phyloP scores from a whole-genome alignment of 2,888 invertebrate genomes.

The Cheilosia urbana region DNA sequence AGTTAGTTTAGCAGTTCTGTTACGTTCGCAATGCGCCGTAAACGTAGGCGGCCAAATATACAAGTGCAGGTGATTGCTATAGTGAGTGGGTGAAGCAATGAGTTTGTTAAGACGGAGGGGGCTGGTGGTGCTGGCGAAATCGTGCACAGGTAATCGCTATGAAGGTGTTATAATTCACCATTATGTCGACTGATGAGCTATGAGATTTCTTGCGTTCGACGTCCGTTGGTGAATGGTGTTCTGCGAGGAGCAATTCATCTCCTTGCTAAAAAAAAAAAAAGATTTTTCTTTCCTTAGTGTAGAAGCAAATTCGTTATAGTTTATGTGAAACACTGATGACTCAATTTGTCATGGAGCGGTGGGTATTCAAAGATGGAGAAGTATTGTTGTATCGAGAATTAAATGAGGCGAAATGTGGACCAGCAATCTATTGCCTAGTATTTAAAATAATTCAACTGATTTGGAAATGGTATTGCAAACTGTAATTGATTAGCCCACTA shows the following conservation, averaged over 20 bases:
- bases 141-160: constrained; percentile 57
- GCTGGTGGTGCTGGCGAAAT: constrained; percentile 35
- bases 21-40: constrained; percentile 18
- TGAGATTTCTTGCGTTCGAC: constrained; percentile 37
- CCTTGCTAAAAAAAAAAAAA: constrained; percentile 31
- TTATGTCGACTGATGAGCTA: constrained; percentile 59
- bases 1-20: constrained; percentile 55
- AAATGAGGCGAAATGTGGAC: no score
- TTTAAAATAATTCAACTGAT: no score
- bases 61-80: constrained; percentile 15
- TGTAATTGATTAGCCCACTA: no score
- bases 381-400: no score
- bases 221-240: constrained; percentile 17
- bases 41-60: constrained; percentile 10
- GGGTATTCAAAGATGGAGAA: background rate
- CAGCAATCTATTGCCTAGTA: no score
- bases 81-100: constrained; percentile 13
- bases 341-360: constrained; percentile 44
- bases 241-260: constrained; percentile 26
- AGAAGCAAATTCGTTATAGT: constrained; percentile 35
- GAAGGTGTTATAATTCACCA: constrained; percentile 65
- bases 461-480: no score
- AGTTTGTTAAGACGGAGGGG: background rate
- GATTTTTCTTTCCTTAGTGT: constrained; percentile 11
- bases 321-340: constrained; percentile 46